phyloP scores from a whole-genome alignment of 2,888 invertebrate genomes.

The Macaria liturata region DNA sequence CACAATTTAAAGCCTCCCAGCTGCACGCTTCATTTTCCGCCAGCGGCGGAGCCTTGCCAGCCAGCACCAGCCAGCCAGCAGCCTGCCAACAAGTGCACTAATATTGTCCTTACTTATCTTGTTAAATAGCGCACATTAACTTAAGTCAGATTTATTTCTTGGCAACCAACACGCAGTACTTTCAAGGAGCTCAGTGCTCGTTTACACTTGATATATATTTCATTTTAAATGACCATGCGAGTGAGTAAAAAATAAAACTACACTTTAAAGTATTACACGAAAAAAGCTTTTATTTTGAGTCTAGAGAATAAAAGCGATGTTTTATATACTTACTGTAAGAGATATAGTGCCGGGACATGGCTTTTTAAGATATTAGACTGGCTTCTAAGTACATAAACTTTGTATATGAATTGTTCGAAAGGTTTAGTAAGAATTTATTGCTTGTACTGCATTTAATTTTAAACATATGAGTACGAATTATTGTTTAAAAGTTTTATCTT shows the following conservation, averaged over 20 bases:
- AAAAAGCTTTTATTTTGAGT: constrained; percentile 8
- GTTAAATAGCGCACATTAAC: constrained; percentile 23
- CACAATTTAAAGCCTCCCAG: constrained; percentile 7
- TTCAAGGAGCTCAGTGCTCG: constrained; percentile 19
- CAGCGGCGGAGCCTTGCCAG: constrained; percentile 12
- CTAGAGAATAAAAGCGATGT: not conserved
- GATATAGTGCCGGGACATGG: not conserved
- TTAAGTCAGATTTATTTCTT: constrained; percentile 29
- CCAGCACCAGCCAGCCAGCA: constrained; percentile 10
- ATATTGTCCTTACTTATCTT: constrained; percentile 27
- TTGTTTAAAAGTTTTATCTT: not conserved
- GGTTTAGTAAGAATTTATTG: not conserved
- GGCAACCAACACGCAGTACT: constrained; percentile 22
- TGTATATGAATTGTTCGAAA: not conserved
- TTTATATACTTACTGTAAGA: constrained; percentile 1
- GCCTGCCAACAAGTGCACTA: constrained; percentile 25
- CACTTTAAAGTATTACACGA: constrained; percentile 12
- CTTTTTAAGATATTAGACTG: not conserved
- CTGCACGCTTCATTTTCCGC: not conserved
- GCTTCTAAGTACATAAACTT: not conserved
- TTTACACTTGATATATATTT: constrained; percentile 16
- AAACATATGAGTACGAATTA: not conserved
- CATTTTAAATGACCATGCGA: constrained; percentile 12
- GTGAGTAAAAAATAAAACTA: not conserved
- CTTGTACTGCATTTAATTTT: not conserved